These are phyloP conservation scores for Crambe crambe DNA, from an alignment of 37 sponge, comb jelly and placozoan genomes.

Conservation along the genomic window DNA sequence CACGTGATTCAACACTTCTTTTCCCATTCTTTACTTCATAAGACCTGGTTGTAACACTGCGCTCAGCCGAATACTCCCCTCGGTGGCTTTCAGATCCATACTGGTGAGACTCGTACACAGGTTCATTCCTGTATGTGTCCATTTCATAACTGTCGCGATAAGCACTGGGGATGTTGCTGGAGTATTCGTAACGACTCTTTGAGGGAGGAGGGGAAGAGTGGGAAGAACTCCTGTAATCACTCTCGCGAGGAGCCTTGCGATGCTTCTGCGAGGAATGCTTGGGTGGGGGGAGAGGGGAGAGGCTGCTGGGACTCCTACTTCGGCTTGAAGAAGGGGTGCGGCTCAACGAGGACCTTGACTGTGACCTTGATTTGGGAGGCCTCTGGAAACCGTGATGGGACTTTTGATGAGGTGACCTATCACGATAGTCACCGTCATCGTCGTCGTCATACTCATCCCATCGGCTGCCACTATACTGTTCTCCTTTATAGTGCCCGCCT, in stretches of 20 bases:
- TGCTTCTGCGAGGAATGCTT: background rate
- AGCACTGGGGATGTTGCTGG: constrained; percentile 1
- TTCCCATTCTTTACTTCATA: background rate
- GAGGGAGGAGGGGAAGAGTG: constrained; percentile 21
- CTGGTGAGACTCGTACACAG: background rate
- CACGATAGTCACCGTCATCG: constrained; percentile 19
- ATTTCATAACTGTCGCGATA: background rate
- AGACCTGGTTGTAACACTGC: background rate
- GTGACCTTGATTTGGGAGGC: background rate
- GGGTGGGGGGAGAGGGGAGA: background rate
- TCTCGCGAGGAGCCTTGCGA: background rate
- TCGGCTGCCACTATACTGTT: background rate
- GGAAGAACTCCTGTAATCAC: background rate
- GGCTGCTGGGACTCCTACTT: constrained; percentile 13
- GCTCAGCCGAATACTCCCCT: background rate
- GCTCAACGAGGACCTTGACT: background rate
- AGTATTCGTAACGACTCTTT: background rate
- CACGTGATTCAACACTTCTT: background rate
- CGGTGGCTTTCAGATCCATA: background rate
- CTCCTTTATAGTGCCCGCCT: constrained; percentile 1
- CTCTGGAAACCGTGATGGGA: constrained; percentile 1
- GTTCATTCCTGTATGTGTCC: background rate
- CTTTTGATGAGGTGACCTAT: constrained; percentile 14
- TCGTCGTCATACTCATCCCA: background rate
- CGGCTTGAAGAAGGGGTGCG: background rate